Evolutionary conservation across 1,140 invertebrate genomes (phyloP).

Genomic region (Atta cephalotes): DNA sequence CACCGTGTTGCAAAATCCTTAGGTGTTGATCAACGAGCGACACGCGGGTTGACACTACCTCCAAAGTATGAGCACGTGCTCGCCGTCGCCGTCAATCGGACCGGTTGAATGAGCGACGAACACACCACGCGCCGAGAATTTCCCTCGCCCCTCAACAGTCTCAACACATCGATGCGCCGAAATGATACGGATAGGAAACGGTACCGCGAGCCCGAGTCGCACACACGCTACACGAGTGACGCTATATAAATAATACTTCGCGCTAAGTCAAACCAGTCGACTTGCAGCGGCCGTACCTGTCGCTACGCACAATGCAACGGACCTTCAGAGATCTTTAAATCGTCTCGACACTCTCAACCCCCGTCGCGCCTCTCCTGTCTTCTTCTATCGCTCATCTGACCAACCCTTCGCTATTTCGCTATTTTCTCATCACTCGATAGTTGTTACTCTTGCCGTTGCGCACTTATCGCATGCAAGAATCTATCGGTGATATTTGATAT

Average conservation of each 20-base stretch:
- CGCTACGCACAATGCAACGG: slow-evolving; percentile 75
- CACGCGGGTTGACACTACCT: not conserved
- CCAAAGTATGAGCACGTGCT: slow-evolving; percentile 3
- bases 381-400: slow-evolving; percentile 4
- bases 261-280: slow-evolving; percentile 82
- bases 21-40: not conserved
- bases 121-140: not conserved
- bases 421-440: not conserved
- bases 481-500: not conserved
- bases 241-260: slow-evolving; percentile 85
- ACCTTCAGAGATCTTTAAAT: slow-evolving; percentile 70
- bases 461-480: slow-evolving; percentile 20
- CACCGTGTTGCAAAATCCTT: no score
- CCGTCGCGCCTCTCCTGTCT: not conserved
- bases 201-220: slow-evolving; percentile 47
- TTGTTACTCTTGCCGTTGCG: not conserved
- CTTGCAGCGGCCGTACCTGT: slow-evolving; percentile 83
- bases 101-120: slow-evolving; percentile 31
- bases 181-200: slow-evolving; percentile 64
- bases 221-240: slow-evolving; percentile 19
- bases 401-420: not conserved
- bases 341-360: not conserved
- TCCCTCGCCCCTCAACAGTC: no score
- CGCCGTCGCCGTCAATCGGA: slow-evolving; percentile 22
- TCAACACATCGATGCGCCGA: not conserved